phyloP scores from a whole-genome alignment of 2,797 vertebrate species.

The Pantherophis vulpinus region DNA sequence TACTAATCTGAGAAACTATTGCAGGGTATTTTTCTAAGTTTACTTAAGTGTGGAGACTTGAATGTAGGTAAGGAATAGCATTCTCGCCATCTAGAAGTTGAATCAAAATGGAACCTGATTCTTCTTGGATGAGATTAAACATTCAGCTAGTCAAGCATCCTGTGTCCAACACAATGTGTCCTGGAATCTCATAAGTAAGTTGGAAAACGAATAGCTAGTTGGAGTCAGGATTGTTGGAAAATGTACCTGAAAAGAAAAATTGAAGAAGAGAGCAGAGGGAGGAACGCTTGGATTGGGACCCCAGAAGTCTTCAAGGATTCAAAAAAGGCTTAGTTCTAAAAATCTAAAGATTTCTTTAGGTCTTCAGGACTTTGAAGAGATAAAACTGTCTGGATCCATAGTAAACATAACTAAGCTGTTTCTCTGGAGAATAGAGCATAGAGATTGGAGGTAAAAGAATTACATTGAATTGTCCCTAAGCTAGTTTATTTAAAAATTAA shows the following conservation, averaged over 20 bases:
- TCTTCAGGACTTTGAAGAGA: background rate
- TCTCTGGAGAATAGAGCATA: background rate
- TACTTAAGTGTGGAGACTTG: background rate
- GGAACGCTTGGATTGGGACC: background rate
- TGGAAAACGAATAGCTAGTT: background rate
- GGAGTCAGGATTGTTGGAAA: background rate
- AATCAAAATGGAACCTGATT: background rate
- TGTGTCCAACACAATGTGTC: background rate
- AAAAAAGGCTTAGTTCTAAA: background rate
- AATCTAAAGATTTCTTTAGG: background rate
- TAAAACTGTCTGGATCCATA: background rate
- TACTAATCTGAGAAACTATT: background rate
- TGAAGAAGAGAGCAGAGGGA: background rate
- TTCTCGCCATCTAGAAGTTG: background rate
- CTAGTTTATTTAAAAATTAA: background rate
- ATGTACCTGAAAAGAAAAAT: background rate
- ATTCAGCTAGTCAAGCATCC: background rate
- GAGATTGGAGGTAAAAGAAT: background rate
- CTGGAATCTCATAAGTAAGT: background rate
- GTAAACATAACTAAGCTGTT: background rate
- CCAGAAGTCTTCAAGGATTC: background rate
- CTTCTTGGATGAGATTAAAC: background rate
- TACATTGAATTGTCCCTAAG: background rate
- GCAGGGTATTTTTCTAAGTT: background rate
- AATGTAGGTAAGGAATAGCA: background rate